Evolutionary conservation across 2,113 vertebrate species (phyloP), one percentile per base, ranked within the genome.

Genomic region (Hippocampus barbouri): DNA sequence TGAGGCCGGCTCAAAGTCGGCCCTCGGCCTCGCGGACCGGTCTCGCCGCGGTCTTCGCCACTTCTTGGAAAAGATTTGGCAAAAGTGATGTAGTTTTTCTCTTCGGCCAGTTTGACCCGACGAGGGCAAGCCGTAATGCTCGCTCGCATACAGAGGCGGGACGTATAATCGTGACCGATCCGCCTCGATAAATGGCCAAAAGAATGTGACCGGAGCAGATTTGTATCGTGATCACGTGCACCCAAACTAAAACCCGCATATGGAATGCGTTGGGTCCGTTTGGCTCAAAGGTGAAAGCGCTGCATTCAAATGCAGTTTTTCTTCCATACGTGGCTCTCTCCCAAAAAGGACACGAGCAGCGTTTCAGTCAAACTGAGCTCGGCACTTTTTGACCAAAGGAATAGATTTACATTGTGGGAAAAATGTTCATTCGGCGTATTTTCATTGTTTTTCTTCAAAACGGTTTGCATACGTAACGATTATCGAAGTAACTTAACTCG

Each of bases 141-240:
- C 16, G 43, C 12, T 45, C 2, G 25, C 43, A 34, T 9, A 34
- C 66, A 34, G 43, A 47, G 66, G 66, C 12, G 4, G 45, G 47
- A 53, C 3, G 8, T 53, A 18, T 27, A 34, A 67, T 51, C 8
- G 45, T 47, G n/a, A 16, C 80, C 79, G 85, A 77, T 87, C 80
- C 81, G 85, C 87, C 83, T 86, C 84, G 83, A 73, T 78, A 75
- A 75, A 75, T 76, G 68, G 72, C 72, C 53, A 80, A 59, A 83
- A 79, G 79, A 84, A 83, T 82, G 79, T 81, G 81, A 76, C 83
- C 78, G 74, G 15, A 78, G 49, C 73, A 74, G 56, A 62, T 61
- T 60, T 30, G 15, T 60, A 56, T 69, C 51, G 53, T 63, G 11
- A 34, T 75, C 23, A 57, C 68, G 71, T 74, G 21, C 2, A 75